Evolutionary conservation across 92 coral and sea anemone species (phyloP).

Genomic region (Palythoa heliodiscus): DNA sequence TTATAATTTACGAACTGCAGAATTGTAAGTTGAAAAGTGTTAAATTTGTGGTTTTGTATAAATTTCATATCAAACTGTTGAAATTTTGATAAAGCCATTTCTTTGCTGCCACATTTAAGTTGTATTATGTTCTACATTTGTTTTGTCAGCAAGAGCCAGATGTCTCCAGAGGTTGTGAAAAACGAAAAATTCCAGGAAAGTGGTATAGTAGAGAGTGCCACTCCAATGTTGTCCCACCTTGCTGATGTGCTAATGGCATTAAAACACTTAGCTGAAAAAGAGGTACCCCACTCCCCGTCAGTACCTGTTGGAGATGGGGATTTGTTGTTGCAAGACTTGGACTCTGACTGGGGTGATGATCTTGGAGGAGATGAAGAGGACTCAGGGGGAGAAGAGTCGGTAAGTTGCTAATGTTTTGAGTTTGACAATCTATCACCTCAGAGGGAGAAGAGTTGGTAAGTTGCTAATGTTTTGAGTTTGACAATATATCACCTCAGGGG

Average conservation of each 20-base stretch:
- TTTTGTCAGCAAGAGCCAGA: conserved; percentile 64
- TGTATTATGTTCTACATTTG: not conserved
- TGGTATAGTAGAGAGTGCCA: conserved; percentile 81
- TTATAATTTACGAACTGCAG: too few species aligned
- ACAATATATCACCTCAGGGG: not conserved
- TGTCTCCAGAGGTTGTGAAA: conserved; percentile 64
- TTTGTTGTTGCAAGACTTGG: conserved; percentile 76
- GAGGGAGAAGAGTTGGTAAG: conserved; percentile 26
- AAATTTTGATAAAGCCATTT: too few species aligned
- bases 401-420: conserved; percentile 11
- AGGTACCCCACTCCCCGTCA: conserved; percentile 73
- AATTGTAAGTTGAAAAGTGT: too few species aligned
- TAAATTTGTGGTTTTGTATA: too few species aligned
- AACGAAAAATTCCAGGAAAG: conserved; percentile 74
- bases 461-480: not conserved
- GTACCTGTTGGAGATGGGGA: conserved; percentile 73
- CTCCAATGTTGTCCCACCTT: conserved; percentile 82
- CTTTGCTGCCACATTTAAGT: too few species aligned
- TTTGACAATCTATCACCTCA: too few species aligned
- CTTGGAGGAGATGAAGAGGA: conserved; percentile 93
- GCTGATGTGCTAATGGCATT: conserved; percentile 88
- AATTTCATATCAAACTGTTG: too few species aligned
- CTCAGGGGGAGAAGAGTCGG: conserved; percentile 97
- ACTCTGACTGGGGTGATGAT: conserved; percentile 97
- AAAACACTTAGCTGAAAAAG: conserved; percentile 79